phyloP scores from a whole-genome alignment of 1,140 invertebrate genomes.

The Drosophila rhopaloa region DNA sequence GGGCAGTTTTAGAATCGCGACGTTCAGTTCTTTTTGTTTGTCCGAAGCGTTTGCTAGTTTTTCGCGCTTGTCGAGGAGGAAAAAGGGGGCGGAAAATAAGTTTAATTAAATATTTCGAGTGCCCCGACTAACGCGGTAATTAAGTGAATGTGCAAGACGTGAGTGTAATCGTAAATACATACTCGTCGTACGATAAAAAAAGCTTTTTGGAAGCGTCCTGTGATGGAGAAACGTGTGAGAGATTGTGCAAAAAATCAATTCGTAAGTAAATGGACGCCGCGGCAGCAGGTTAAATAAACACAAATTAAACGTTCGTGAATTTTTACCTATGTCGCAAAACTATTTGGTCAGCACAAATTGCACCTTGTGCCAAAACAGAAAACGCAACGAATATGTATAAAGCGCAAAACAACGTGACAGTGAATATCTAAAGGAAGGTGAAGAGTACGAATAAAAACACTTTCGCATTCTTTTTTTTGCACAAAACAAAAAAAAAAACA shows the following conservation, averaged over 20 bases:
- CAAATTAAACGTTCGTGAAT: constrained; percentile 8
- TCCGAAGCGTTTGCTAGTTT: constrained; percentile 25
- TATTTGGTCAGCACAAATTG: constrained; percentile 34
- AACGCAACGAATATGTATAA: constrained; percentile 11
- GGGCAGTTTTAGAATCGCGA: constrained; percentile 35
- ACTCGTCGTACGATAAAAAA: neutral
- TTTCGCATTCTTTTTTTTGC: too few species aligned
- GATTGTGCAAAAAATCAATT: constrained; percentile 75
- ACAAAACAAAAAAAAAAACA: neutral
- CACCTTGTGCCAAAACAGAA: constrained; percentile 48
- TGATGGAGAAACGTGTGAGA: constrained; percentile 33
- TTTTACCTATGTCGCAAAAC: constrained; percentile 6
- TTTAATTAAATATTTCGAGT: constrained; percentile 65
- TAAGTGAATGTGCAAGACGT: constrained; percentile 26
- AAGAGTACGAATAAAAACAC: constrained; percentile 20
- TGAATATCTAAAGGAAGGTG: neutral
- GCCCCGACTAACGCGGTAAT: constrained; percentile 40
- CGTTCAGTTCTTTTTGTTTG: constrained; percentile 38
- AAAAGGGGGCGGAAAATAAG: constrained; percentile 41
- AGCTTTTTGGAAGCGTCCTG: constrained; percentile 42
- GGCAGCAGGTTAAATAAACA: constrained; percentile 8
- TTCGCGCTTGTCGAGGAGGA: constrained; percentile 9
- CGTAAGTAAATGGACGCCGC: constrained; percentile 55
- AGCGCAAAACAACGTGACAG: constrained; percentile 5
- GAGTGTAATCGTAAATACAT: constrained; percentile 4